Evolutionary conservation across 1,140 invertebrate species (phyloP), one percentile per base, ranked within the genome.

Genomic region (Panulirus ornatus): DNA sequence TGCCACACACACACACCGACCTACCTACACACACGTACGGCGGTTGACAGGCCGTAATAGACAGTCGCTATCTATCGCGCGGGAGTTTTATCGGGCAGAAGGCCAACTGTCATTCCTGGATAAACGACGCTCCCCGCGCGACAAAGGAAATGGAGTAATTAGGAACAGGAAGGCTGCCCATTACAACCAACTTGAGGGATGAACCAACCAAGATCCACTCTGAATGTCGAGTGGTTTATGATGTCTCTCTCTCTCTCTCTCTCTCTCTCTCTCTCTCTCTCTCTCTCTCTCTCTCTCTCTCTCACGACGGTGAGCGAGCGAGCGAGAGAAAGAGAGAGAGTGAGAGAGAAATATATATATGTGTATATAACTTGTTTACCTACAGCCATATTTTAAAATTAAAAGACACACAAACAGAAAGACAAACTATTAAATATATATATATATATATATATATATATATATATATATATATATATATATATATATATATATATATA

Each of bases 111-210:
- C 84, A 78, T 86, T 86, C 40, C 40, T 36, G 84, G 73, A 86
- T 76, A 78, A 86, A 86, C 84, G 84, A 47, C 9, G 44, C 40
- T 19, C 14, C 40, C 2, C 63, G 51, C 47, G 11, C 73, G 44
- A 76, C 71, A 76, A 58, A 76, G 84, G 84, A 86, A 86, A 86
- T 86, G 73, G 58, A 30, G 44, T 86, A 86, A 86, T 86, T 86
- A 86, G 51, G 51, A 75, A 42, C 71, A 34, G 84, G 84, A 86
- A 86, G 73, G 34, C 30, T 47, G 19, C 30, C 44, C 51, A 75
- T 78, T 47, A 47, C 73, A 47, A 47, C n/a, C 71, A 11, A 73
- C 30, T 27, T 78, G 84, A 78, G 47, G 84, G 84, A 86, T 86
- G 84, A 86, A 51, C 84, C 34, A 16, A 44, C 5, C 42, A n/a